These are phyloP conservation scores for Botia kubotai DNA, from an alignment of 2,797 vertebrate species.

Conservation along the genomic window DNA sequence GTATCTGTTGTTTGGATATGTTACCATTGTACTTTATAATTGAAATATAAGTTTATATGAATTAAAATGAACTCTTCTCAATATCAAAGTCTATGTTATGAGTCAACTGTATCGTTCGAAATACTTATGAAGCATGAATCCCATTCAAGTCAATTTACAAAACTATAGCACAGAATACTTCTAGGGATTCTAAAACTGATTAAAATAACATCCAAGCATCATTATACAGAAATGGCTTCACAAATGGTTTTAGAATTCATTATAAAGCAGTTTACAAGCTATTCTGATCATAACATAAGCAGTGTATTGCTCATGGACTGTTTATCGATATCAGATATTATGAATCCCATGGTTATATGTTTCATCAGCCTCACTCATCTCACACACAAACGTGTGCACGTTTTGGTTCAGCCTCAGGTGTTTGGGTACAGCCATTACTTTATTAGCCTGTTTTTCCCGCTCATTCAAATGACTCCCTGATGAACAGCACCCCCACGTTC, in stretches of 20 bases:
- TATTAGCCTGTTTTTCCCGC: conserved; percentile 62
- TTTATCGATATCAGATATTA: conserved; percentile 9
- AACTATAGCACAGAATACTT: neutral
- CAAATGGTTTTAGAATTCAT: conserved; percentile 19
- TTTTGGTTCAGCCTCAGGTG: conserved; percentile 64
- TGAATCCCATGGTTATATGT: conserved; percentile 26
- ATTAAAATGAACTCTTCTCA: neutral
- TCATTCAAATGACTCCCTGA: conserved; percentile 68
- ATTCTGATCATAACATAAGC: conserved; percentile 22
- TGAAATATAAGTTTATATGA: too few relatives aligned
- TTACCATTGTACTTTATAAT: too few relatives aligned
- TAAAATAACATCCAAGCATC: conserved; percentile 19
- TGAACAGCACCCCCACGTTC: conserved; percentile 61
- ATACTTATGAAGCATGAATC: neutral
- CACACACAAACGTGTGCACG: neutral
- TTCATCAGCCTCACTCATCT: conserved; percentile 33
- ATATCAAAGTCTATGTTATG: neutral
- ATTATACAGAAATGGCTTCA: conserved; percentile 5
- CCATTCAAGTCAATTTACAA: neutral
- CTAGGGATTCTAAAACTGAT: conserved; percentile 2
- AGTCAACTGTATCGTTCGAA: neutral
- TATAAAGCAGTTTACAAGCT: conserved; percentile 20
- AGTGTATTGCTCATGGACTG: conserved; percentile 14
- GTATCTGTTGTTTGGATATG: too few relatives aligned
- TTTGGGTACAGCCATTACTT: conserved; percentile 65